A percentile compares a stretch with the other conserved stretches of the same genome.
These are phyloP conservation scores for Helicoverpa zea DNA, from an alignment of 1,140 invertebrate genomes.

Conservation along the genomic window DNA sequence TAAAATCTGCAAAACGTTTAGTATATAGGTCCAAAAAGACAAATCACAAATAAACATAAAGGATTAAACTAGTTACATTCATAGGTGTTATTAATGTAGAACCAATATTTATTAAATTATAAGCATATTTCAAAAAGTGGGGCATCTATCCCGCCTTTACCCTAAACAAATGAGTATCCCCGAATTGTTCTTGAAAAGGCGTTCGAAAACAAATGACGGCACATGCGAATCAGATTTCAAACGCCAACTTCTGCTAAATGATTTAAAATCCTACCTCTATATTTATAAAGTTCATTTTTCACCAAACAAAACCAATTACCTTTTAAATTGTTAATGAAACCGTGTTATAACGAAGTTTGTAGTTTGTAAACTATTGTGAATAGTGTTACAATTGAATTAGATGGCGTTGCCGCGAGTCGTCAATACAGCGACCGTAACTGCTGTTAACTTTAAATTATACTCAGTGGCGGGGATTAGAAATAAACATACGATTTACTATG, in stretches of 20 bases:
- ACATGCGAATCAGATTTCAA: background rate
- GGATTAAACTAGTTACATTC: no score
- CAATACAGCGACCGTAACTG: conserved; percentile 18
- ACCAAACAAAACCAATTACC: conserved; percentile 19
- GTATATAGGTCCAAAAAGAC: no score
- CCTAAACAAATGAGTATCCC: no score
- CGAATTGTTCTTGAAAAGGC: no score
- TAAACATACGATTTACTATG: background rate
- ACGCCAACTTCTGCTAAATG: background rate
- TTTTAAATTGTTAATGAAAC: conserved; percentile 11
- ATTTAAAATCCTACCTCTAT: background rate
- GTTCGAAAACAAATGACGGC: no score
- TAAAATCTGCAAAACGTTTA: no score
- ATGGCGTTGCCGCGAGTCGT: conserved; percentile 53
- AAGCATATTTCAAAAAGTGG: no score
- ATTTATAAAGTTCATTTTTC: background rate
- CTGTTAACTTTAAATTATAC: background rate
- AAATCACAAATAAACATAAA: no score
- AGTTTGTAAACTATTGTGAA: conserved; percentile 59
- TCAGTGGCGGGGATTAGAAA: background rate
- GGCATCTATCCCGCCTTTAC: no score
- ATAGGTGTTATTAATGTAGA: no score
- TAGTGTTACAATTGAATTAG: conserved; percentile 68
- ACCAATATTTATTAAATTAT: no score
- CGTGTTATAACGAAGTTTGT: conserved; percentile 35